Conservation (phyloP, 2,113 vertebrate genomes). For the Tonatia bakeri region DNA sequence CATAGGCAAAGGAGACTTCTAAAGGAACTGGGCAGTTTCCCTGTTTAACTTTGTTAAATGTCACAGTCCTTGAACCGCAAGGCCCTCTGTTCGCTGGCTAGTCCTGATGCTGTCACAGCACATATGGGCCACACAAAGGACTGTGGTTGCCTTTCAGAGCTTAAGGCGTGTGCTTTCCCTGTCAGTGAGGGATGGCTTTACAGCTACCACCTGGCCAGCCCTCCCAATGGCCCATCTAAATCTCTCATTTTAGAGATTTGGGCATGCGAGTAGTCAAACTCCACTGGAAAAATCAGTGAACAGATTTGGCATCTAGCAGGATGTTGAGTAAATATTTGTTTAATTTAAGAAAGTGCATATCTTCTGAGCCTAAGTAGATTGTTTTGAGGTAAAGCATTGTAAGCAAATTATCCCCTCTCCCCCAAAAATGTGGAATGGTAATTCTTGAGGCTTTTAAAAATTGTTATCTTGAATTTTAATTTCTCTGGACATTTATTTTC, state of each 20-base stretch:
- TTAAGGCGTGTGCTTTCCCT: rapidly evolving
- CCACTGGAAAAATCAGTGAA: background rate
- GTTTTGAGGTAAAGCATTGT: background rate
- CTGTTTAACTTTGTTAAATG: rapidly evolving
- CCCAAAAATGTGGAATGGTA: background rate
- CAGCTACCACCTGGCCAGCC: rapidly evolving
- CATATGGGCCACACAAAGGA: background rate
- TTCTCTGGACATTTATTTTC: background rate
- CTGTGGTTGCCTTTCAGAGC: rapidly evolving
- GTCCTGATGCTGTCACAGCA: background rate
- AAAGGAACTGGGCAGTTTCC: background rate
- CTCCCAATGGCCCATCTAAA: rapidly evolving
- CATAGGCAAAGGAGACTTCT: background rate
- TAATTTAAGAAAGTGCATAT: background rate
- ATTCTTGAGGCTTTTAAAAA: background rate
- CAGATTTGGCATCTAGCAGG: background rate
- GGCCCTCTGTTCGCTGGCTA: background rate
- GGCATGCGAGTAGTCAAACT: background rate
- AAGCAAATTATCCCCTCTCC: background rate
- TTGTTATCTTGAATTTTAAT: background rate
- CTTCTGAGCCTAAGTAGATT: background rate
- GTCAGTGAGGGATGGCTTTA: rapidly evolving
- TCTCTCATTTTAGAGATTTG: rapidly evolving
- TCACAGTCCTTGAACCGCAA: background rate
- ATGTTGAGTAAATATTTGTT: background rate